Conservation (phyloP, 2,888 invertebrate genomes). For the Zeuzera pyrina region DNA sequence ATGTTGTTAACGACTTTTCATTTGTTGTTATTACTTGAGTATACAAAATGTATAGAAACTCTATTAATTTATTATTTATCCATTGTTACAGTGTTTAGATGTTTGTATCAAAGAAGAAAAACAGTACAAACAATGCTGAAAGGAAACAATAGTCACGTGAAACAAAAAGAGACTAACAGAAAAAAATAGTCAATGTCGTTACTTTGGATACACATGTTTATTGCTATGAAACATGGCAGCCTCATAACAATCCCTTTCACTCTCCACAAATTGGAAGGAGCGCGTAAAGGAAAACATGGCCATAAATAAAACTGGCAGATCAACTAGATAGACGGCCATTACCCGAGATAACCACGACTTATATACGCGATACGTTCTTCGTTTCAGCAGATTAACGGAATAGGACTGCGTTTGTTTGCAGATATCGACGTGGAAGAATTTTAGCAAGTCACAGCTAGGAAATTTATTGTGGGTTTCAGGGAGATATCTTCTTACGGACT, state of each 20-base stretch:
- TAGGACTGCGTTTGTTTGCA: slow-evolving; percentile 61
- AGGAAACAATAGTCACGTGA: slow-evolving; percentile 40
- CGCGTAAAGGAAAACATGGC: slow-evolving; percentile 72
- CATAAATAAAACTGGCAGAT: slow-evolving; percentile 72
- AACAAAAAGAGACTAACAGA: slow-evolving; percentile 35
- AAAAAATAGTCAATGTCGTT: slow-evolving; percentile 64
- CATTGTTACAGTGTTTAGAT: too few relatives aligned
- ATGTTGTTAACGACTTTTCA: too few relatives aligned
- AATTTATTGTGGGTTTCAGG: slow-evolving; percentile 65
- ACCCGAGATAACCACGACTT: slow-evolving; percentile 67
- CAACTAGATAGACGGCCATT: slow-evolving; percentile 71
- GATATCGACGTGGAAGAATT: slow-evolving; percentile 66
- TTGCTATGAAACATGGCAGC: slow-evolving; percentile 69
- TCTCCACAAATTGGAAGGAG: slow-evolving; percentile 71
- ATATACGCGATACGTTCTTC: slow-evolving; percentile 61
- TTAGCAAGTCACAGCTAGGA: slow-evolving; percentile 56
- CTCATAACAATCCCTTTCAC: slow-evolving; percentile 72
- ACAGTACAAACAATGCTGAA: slow-evolving; percentile 22
- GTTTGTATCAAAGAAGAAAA: slow-evolving; percentile 6
- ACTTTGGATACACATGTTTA: slow-evolving; percentile 70
- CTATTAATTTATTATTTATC: too few relatives aligned
- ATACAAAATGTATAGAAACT: too few relatives aligned
- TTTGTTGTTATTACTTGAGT: too few relatives aligned
- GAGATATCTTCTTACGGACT: slow-evolving; percentile 71
- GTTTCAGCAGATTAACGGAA: slow-evolving; percentile 64